These are phyloP conservation scores for Gymnodraco acuticeps DNA, from an alignment of 2,797 vertebrate species.

Conservation along the genomic window DNA sequence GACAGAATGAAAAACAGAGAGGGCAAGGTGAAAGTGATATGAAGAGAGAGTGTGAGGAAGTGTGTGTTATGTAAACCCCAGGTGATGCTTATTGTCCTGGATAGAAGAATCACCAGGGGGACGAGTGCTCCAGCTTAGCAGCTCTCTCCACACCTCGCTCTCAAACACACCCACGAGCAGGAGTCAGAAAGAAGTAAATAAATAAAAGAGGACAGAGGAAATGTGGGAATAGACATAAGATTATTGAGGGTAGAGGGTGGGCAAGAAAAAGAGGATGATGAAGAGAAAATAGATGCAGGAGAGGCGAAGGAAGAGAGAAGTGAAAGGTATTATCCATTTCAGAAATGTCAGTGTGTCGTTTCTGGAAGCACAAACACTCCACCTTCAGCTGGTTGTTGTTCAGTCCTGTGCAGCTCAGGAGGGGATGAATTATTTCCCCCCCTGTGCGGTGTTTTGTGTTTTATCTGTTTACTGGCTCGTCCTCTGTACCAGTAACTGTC, in stretches of 20 bases:
- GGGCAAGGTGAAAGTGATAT: conserved; percentile 51
- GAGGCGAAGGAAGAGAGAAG: conserved; percentile 3
- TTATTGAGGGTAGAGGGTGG: background rate
- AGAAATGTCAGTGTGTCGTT: conserved; percentile 28
- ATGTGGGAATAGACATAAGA: conserved; percentile 6
- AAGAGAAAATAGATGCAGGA: background rate
- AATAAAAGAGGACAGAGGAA: conserved; percentile 17
- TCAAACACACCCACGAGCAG: conserved; percentile 19
- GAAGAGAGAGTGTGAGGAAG: conserved; percentile 30
- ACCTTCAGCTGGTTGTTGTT: conserved; percentile 25
- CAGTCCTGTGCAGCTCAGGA: background rate
- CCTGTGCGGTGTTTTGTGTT: conserved; percentile 3
- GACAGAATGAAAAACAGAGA: conserved; percentile 37
- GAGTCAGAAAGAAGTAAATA: conserved; percentile 13
- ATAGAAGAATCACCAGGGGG: conserved; percentile 83
- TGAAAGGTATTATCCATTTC: conserved; percentile 9
- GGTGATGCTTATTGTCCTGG: conserved; percentile 86
- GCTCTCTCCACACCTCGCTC: conserved; percentile 52
- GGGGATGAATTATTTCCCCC: conserved; percentile 13
- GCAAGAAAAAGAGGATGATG: background rate
- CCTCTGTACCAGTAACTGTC: conserved; percentile 19
- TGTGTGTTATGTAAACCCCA: conserved; percentile 77
- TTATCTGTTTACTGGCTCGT: conserved; percentile 13
- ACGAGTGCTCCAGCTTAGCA: conserved; percentile 69
- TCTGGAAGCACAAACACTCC: conserved; percentile 13